Evolutionary conservation across 1,140 invertebrate genomes (phyloP), one percentile per base, ranked within the genome.

Genomic region (Drosophila burlai): DNA sequence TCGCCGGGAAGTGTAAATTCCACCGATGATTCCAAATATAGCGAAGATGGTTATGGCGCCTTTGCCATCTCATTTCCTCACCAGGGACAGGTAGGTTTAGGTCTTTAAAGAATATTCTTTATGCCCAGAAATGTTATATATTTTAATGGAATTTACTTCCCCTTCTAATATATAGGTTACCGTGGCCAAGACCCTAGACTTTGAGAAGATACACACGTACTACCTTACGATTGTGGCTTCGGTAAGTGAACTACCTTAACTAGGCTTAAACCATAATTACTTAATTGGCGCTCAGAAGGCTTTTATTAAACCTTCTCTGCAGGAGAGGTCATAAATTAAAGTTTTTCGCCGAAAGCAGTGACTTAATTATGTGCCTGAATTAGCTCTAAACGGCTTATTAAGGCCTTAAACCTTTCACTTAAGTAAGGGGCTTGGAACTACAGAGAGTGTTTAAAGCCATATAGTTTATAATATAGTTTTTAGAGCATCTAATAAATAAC

Each of bases 1-100:
- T 77, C 96, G 84, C 93, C 95, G 94, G 94, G 95, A 26, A 94
- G 94, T 64, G 94, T 94, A 69, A 93, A 93, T 49, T 80, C 86
- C 50, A 94, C 95, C 21, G 94, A 95, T 57, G 94, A 94, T 79
- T 94, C 95, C 43, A 94, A 95, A 60, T 93, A 94, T 31, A 95
- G 94, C n/a, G 96, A 95, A 8, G 97, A 98, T 93, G 97, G 97
- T 18, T 97, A 95, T 92, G 95, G 96, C 21, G 96, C 95, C 83
- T 98, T 98, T 93, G 95, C 96, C 64, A 98, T 98, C 93, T 96
- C 97, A 60, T 94, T 97, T 81, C 97, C 97, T 8, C 97, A 98
- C 93, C 97, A 98, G 93, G 97, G 97, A 71, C 96, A 97, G 86
- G 92, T 93, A 50, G 75, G 87, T 69, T 21, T 9, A 15, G 8